Conservation (phyloP, 2,113 vertebrate species). For the Reinhardtius hippoglossoides region DNA sequence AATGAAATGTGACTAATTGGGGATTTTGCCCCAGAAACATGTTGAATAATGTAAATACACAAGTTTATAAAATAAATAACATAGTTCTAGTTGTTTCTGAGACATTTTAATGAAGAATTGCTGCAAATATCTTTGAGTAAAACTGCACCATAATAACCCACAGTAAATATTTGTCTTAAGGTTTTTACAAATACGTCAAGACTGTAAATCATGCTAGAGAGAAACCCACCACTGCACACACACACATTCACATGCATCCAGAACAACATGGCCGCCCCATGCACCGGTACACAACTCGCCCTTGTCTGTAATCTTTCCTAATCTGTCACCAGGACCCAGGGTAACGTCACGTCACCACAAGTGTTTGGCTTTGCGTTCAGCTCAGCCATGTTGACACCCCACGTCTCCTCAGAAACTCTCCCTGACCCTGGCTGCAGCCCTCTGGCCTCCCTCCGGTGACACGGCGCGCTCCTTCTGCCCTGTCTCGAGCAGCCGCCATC, state of each 20-base stretch:
- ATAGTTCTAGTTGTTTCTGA: too few relatives aligned
- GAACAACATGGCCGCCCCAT: constrained; percentile 33
- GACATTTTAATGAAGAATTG: too few relatives aligned
- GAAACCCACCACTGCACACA: neutral
- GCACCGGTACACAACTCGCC: constrained; percentile 35
- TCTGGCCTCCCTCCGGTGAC: constrained; percentile 44
- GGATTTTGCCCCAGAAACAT: too few relatives aligned
- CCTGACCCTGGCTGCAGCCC: constrained; percentile 60
- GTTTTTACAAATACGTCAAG: too few relatives aligned
- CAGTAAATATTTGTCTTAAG: neutral
- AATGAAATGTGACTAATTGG: too few relatives aligned
- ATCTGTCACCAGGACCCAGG: constrained; percentile 67
- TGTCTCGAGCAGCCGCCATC: constrained; percentile 62
- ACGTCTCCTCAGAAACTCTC: constrained; percentile 54
- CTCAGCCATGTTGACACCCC: constrained; percentile 62
- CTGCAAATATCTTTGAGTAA: neutral
- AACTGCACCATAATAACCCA: neutral
- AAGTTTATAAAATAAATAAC: too few relatives aligned
- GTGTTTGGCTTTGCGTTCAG: constrained; percentile 60
- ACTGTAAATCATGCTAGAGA: too few relatives aligned
- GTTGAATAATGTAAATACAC: too few relatives aligned
- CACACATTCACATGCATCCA: neutral
- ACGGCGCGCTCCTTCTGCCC: constrained; percentile 52
- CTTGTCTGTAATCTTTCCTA: constrained; percentile 63
- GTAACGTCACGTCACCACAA: constrained; percentile 66